phyloP scores from a whole-genome alignment of 2,113 vertebrate genomes.

The Spea bombifrons region DNA sequence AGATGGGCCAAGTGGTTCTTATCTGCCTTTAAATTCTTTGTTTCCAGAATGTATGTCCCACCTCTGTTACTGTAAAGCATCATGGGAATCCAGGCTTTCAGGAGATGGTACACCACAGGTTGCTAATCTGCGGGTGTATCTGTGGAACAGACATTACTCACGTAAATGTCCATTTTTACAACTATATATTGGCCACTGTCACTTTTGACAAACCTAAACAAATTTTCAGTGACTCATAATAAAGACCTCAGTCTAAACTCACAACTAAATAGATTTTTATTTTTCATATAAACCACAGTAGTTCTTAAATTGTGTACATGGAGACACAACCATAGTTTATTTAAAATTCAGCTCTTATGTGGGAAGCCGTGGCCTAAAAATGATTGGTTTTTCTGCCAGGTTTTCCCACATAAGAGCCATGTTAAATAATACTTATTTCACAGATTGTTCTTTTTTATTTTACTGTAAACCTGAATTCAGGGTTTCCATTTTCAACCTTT shows the following conservation, averaged over 20 bases:
- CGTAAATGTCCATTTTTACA: not conserved
- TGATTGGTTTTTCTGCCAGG: slow-evolving; percentile 19
- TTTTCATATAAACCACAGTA: slow-evolving; percentile 29
- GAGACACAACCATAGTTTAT: slow-evolving; percentile 32
- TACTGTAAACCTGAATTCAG: slow-evolving; percentile 19
- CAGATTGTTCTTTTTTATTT: slow-evolving; percentile 15
- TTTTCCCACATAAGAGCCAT: slow-evolving; percentile 30
- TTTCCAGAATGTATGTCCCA: too few species aligned
- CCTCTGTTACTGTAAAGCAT: too few species aligned
- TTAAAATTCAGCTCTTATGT: slow-evolving; percentile 32
- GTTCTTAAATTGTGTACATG: slow-evolving; percentile 13
- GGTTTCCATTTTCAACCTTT: slow-evolving; percentile 11
- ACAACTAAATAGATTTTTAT: not conserved
- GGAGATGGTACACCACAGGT: too few species aligned
- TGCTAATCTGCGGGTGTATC: not conserved
- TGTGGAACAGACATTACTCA: not conserved
- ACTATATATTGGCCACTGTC: not conserved
- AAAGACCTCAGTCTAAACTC: slow-evolving; percentile 2
- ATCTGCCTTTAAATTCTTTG: too few species aligned
- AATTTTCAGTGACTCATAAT: slow-evolving; percentile 2
- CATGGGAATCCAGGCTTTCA: too few species aligned
- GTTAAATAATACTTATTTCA: slow-evolving; percentile 32
- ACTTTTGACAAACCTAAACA: not conserved
- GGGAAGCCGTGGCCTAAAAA: slow-evolving; percentile 17
- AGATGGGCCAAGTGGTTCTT: too few species aligned